Evolutionary conservation across 2,113 vertebrate species (phyloP), one percentile per base, ranked within the genome.

Genomic region (Phaethornis superciliosus): DNA sequence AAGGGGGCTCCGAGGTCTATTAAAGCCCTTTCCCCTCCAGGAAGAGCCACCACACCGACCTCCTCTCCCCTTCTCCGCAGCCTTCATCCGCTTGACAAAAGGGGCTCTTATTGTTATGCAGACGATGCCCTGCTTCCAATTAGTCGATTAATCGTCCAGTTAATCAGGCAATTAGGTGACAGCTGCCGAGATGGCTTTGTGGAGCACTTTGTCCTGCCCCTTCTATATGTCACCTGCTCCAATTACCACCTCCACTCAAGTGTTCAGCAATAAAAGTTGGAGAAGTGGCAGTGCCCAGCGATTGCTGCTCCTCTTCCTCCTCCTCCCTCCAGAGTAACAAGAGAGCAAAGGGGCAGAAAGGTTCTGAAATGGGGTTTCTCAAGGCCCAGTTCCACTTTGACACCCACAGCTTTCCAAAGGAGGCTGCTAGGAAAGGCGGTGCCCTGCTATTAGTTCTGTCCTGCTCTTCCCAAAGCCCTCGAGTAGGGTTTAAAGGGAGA

Each of bases 151-250:
- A 98, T 97, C 95, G 94, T 95, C 96, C 96, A 97, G 97, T 95
- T 98, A 97, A 97, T 97, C 97, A 97, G 97, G 97, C 97, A 97
- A 97, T 98, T 97, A 98, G 94, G 92, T 94, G 93, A 94, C 97
- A 98, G 97, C 98, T 97, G 96, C 96, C 79, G 82, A 67, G 80
- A 94, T 96, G 95, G 96, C 94, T 92, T 95, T 89, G 96, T 80
- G 91, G 92, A 95, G 64, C 94, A 74, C 96, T 93, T 86, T 35
- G 92, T 94, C 83, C 96, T 93, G 96, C 94, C 96, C 97, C 96
- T 94, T 78, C 70, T 95, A 96, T 96, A 95, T 85, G 85, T 96
- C 97, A 96, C 95, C 94, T 94, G 96, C 95, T 97, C 97, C 89
- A 95, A 96, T 97, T 97, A 97, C 93, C 86, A 95, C 96, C 95